Percentiles rank a stretch among this genome's conserved stretches.
Conservation (phyloP, 2,113 vertebrate genomes). For the Gorsachius goisagi region DNA sequence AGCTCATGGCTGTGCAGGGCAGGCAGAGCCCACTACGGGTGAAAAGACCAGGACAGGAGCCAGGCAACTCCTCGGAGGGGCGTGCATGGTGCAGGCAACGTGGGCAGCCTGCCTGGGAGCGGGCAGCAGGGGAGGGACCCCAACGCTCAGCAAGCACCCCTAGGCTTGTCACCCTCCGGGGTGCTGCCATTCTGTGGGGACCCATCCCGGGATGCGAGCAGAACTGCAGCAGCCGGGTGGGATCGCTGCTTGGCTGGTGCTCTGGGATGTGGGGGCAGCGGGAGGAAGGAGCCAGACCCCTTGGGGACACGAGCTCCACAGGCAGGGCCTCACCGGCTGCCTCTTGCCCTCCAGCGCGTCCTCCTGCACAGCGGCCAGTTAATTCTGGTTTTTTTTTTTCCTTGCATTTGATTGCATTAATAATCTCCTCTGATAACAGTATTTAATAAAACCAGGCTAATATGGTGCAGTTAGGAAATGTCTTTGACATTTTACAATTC, state of each 20-base stretch:
- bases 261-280: neutral
- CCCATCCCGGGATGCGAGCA: neutral
- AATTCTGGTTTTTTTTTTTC: constrained; percentile 24
- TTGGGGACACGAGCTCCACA: neutral
- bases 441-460: constrained; percentile 60
- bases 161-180: neutral
- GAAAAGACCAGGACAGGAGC: neutral
- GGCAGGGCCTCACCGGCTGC: neutral
- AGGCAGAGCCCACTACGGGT: rapidly evolving
- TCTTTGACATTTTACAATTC: constrained; percentile 54
- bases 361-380: neutral
- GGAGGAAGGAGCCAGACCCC: neutral
- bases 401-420: constrained; percentile 54
- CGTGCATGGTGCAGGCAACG: neutral
- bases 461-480: constrained; percentile 55
- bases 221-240: neutral
- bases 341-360: neutral
- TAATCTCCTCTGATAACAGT: constrained; percentile 61
- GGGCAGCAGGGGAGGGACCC: neutral
- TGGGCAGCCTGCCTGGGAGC: neutral
- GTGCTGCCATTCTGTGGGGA: neutral
- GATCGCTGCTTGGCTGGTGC: rapidly evolving
- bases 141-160: neutral
- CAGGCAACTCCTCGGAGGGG: neutral
- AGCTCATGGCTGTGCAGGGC: rapidly evolving